Evolutionary conservation across 1,140 invertebrate species (phyloP).

Genomic region (Lucilia sericata): DNA sequence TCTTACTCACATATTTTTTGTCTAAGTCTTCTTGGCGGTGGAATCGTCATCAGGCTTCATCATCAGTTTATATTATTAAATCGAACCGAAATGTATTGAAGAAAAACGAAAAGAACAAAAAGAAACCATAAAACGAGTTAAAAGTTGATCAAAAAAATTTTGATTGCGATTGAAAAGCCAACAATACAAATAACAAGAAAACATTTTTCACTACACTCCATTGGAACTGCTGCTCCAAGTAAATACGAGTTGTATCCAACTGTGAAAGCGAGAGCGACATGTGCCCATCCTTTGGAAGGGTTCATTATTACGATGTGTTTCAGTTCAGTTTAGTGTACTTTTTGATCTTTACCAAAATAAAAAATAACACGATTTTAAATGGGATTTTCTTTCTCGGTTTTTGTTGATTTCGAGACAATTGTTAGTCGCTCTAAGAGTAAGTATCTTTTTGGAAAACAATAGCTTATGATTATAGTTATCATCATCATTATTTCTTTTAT

Average conservation of each 20-base stretch:
- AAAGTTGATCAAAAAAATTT: conserved; percentile 39
- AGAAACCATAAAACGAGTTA: conserved; percentile 5
- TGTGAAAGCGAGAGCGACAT: conserved; percentile 49
- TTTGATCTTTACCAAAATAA: not conserved
- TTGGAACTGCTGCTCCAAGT: not conserved
- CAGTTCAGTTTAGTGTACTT: not conserved
- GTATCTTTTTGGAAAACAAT: conserved; percentile 30
- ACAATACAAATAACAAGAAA: not conserved
- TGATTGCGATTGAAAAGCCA: conserved; percentile 48
- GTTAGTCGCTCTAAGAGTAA: not conserved
- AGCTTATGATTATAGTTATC: conserved; percentile 37
- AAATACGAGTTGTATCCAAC: conserved; percentile 17
- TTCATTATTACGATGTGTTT: conserved; percentile 14
- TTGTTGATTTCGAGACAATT: conserved; percentile 35
- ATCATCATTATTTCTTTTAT: not conserved
- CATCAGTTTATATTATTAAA: not conserved
- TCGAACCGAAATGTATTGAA: not conserved
- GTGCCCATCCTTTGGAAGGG: conserved; percentile 46
- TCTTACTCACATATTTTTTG: too few relatives aligned
- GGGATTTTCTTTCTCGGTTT: conserved; percentile 14
- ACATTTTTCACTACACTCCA: conserved; percentile 29
- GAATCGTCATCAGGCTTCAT: conserved; percentile 36
- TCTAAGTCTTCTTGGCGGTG: conserved; percentile 32
- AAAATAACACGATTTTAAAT: conserved; percentile 13
- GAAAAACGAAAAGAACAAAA: not conserved